These are phyloP conservation scores for Megaceryle torquata DNA, from an alignment of 2,113 vertebrate species.

Conservation along the genomic window DNA sequence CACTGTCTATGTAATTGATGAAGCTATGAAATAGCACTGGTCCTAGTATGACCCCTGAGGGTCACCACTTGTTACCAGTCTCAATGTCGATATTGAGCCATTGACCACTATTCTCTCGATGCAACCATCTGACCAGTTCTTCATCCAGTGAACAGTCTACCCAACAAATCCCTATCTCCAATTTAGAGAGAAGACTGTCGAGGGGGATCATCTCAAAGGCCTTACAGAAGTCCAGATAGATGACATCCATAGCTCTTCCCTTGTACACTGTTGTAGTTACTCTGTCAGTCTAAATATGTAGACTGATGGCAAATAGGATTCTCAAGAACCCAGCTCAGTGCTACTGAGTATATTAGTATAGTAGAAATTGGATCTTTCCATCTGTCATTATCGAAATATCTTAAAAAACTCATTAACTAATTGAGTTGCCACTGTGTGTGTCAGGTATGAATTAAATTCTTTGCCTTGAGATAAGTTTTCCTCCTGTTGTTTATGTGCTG, in stretches of 20 bases:
- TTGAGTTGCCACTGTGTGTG: neutral
- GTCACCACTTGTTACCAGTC: neutral
- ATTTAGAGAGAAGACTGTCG: neutral
- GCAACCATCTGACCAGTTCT: neutral
- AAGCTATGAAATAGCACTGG: neutral
- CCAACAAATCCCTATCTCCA: neutral
- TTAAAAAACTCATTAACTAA: slow-evolving; percentile 11
- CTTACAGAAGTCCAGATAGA: neutral
- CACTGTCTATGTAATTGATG: neutral
- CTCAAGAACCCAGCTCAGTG: neutral
- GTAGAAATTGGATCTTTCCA: neutral
- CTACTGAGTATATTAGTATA: neutral
- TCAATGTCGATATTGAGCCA: neutral
- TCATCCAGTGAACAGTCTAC: neutral
- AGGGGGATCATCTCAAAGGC: neutral
- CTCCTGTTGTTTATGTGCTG: neutral
- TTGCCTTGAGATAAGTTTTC: neutral
- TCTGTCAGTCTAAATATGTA: neutral
- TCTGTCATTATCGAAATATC: neutral
- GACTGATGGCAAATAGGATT: neutral
- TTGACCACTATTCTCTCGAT: neutral
- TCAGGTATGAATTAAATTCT: neutral
- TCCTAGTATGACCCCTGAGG: neutral
- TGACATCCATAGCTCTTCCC: neutral
- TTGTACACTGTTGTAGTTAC: neutral